Percentiles rank a stretch among this genome's conserved stretches.
Conservation (phyloP, 2,888 invertebrate genomes). For the Drosophila monieri region DNA sequence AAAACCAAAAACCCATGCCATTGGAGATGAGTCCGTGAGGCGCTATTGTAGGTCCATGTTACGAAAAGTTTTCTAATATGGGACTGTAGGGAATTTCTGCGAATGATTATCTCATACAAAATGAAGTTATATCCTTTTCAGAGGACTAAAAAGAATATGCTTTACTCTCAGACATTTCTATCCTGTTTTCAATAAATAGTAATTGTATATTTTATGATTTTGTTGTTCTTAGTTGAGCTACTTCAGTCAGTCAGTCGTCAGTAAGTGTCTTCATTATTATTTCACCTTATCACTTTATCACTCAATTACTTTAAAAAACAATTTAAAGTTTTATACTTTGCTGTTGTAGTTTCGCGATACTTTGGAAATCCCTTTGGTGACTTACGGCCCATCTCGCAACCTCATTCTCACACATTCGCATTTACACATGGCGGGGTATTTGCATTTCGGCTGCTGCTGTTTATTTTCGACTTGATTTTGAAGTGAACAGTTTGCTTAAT, state of each 20-base stretch:
- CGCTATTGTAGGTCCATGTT: not conserved
- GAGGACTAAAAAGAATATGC: not conserved
- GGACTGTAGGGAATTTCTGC: not conserved
- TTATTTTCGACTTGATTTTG: conserved; percentile 79
- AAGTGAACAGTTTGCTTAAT: conserved; percentile 80
- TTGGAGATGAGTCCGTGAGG: conserved; percentile 23
- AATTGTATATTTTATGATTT: too few relatives aligned
- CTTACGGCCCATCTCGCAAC: conserved; percentile 16
- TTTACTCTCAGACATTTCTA: too few relatives aligned
- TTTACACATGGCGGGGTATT: conserved; percentile 31
- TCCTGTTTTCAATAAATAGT: too few relatives aligned
- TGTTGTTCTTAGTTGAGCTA: too few relatives aligned
- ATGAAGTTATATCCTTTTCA: not conserved
- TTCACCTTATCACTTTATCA: too few relatives aligned
- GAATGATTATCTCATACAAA: not conserved
- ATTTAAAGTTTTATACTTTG: too few relatives aligned
- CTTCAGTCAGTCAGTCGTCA: too few relatives aligned
- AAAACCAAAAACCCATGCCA: conserved; percentile 54
- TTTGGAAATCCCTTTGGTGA: not conserved
- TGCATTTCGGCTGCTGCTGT: conserved; percentile 67
- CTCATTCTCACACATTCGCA: conserved; percentile 15
- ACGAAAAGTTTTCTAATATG: not conserved
- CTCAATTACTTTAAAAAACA: too few relatives aligned
- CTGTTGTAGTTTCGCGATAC: not conserved
- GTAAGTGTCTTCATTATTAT: too few relatives aligned